Conservation (phyloP, 2,113 vertebrate genomes). For the Centropristis striata region DNA sequence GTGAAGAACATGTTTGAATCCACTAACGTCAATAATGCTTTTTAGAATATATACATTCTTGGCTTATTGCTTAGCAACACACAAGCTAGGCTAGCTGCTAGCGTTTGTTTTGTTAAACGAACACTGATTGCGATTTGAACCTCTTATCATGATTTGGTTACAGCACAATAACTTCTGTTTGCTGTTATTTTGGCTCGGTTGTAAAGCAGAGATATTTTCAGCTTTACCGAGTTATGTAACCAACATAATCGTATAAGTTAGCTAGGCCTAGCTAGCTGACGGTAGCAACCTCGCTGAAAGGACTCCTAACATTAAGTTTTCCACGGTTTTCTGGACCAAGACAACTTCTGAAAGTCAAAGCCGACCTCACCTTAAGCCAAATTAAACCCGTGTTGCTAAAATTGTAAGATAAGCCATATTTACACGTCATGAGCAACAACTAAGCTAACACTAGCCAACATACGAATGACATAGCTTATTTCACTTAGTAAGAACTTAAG, state of each 20-base stretch:
- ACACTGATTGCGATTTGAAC: not conserved
- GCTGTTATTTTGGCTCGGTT: not conserved
- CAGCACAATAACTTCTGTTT: rapidly evolving
- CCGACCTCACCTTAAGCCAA: too few relatives aligned
- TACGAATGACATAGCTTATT: conserved; percentile 37
- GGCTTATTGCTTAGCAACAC: not conserved
- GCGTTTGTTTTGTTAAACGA: not conserved
- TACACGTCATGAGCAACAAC: not conserved
- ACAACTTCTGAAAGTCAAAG: not conserved
- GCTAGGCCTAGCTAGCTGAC: conserved; percentile 32
- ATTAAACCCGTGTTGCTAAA: not conserved
- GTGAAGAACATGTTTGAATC: not conserved
- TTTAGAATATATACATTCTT: not conserved
- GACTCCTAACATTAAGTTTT: not conserved
- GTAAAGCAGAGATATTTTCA: not conserved
- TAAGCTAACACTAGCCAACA: too few relatives aligned
- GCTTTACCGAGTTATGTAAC: conserved; percentile 41
- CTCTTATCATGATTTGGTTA: not conserved
- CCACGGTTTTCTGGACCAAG: not conserved
- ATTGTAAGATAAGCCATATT: not conserved
- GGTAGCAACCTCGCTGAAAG: conserved; percentile 13
- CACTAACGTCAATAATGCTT: not conserved
- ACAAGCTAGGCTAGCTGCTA: conserved; percentile 15
- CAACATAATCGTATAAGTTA: conserved; percentile 44
- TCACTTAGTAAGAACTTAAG: not conserved